Evolutionary conservation across 2,797 vertebrate species (phyloP).

Genomic region (Phalanger gymnotis): DNA sequence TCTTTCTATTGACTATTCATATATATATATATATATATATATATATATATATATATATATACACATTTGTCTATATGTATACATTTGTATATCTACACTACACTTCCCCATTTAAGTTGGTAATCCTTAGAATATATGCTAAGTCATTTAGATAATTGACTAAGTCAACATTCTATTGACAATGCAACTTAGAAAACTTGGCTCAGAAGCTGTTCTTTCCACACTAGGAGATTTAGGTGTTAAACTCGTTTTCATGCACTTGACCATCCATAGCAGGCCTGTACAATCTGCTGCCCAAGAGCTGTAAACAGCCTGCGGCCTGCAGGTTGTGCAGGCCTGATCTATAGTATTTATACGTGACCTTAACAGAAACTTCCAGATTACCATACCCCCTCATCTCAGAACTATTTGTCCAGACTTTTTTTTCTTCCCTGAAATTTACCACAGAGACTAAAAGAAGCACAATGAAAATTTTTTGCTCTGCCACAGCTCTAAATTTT

Average conservation of each 20-base stretch:
- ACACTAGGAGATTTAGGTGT: not conserved
- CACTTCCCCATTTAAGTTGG: not conserved
- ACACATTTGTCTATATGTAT: no score
- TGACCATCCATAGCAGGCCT: not conserved
- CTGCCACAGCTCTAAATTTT: not conserved
- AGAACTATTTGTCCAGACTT: not conserved
- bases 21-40: no score
- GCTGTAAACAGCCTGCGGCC: no score
- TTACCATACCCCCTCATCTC: not conserved
- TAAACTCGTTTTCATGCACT: not conserved
- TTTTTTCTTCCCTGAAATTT: not conserved
- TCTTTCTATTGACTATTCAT: not conserved
- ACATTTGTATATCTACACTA: not conserved
- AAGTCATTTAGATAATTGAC: not conserved
- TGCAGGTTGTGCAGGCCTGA: no score
- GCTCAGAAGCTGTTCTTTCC: not conserved
- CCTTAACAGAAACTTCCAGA: not conserved
- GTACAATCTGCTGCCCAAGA: no score
- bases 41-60: no score
- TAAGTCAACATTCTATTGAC: not conserved
- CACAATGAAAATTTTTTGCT: not conserved
- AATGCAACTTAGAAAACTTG: not conserved
- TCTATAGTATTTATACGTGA: not conserved
- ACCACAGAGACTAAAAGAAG: not conserved
- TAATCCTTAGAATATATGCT: not conserved